Percentiles rank a stretch among this genome's conserved stretches.
These are phyloP conservation scores for Lonchura striata DNA, from an alignment of 2,113 vertebrate genomes.

Conservation along the genomic window DNA sequence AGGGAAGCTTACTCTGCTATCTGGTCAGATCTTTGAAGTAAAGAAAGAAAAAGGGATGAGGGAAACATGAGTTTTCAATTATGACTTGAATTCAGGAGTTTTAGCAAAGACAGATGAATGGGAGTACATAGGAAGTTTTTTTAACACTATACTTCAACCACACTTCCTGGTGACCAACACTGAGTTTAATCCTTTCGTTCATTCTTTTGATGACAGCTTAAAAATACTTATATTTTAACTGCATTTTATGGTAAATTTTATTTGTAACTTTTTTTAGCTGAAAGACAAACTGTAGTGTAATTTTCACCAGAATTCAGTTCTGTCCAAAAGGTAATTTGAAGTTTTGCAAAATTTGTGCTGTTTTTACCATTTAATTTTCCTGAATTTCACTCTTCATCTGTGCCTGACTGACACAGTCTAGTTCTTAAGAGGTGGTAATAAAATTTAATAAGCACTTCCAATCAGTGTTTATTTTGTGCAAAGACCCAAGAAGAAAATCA, in stretches of 20 bases:
- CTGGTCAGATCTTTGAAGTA: neutral
- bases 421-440: neutral
- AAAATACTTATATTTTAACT: neutral
- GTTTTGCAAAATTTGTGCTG: neutral
- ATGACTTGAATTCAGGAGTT: neutral
- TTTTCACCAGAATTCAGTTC: neutral
- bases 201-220: neutral
- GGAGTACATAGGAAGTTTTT: neutral
- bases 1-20: neutral
- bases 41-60: neutral
- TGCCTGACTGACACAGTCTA: neutral
- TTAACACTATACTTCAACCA: neutral
- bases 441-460: neutral
- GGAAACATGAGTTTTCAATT: neutral
- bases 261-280: neutral
- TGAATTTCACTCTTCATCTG: neutral
- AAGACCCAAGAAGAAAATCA: neutral
- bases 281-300: neutral
- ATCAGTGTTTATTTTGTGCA: neutral
- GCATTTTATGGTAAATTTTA: neutral
- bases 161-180: neutral
- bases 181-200: neutral
- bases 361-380: neutral
- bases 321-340: neutral
- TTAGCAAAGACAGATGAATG: neutral